phyloP scores from a whole-genome alignment of 2,797 vertebrate species.

The Acanthiza pusilla region DNA sequence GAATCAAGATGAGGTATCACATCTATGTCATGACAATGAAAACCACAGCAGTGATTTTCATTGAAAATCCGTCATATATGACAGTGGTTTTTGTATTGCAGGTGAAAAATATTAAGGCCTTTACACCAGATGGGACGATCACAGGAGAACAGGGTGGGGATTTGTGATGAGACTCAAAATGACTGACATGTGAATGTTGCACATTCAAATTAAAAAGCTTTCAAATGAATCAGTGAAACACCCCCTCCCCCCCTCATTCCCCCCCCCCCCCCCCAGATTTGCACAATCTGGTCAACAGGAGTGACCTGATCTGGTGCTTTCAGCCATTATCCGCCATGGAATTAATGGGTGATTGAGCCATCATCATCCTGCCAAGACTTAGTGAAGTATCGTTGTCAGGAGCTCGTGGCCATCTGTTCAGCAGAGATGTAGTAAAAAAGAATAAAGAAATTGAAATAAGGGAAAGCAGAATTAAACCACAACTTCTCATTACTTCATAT shows the following conservation, averaged over 20 bases:
- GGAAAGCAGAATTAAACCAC: background rate
- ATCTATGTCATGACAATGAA: background rate
- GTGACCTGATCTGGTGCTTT: conserved; percentile 38
- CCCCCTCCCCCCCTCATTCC: background rate
- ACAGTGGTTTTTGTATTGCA: background rate
- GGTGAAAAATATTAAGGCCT: background rate
- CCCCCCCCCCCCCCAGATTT: background rate
- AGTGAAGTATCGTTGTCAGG: conserved; percentile 4
- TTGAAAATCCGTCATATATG: background rate
- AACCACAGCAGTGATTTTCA: background rate
- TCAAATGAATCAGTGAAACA: background rate
- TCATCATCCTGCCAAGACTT: conserved; percentile 47
- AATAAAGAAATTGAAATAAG: background rate
- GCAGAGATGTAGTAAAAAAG: conserved; percentile 5
- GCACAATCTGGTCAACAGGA: conserved; percentile 29
- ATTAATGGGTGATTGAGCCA: conserved; percentile 53
- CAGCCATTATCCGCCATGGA: conserved; percentile 27
- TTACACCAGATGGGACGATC: conserved; percentile 3
- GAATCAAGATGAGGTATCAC: background rate
- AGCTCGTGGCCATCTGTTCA: conserved; percentile 28
- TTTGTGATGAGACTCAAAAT: background rate
- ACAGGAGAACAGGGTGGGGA: background rate
- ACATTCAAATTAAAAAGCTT: conserved; percentile 27
- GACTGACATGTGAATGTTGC: background rate
- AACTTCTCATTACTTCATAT: background rate